A percentile compares a stretch with the other conserved stretches of the same genome.
These are phyloP conservation scores for Cepaea hortensis DNA, from an alignment of 2,888 invertebrate genomes.

Conservation along the genomic window DNA sequence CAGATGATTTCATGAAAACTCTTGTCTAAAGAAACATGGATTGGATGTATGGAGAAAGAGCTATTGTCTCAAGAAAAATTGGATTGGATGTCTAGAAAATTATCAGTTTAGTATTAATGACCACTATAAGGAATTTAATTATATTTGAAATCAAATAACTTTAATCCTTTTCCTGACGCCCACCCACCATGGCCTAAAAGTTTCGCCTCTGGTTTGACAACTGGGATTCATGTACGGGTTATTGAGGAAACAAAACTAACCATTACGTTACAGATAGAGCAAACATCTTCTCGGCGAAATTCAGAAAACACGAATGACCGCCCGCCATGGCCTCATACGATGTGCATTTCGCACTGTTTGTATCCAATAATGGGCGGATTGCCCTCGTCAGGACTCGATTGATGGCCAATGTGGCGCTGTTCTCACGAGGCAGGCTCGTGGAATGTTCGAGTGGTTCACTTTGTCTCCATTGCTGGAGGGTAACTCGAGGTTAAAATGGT, in stretches of 20 bases:
- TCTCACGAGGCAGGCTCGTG: constrained; percentile 13
- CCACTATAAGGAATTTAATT: too few species aligned
- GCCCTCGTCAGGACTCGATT: constrained; percentile 19
- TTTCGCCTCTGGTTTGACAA: too few species aligned
- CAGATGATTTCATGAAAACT: too few species aligned
- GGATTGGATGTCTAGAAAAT: too few species aligned
- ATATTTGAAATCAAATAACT: too few species aligned
- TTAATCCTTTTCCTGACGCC: too few species aligned
- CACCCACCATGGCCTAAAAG: too few species aligned
- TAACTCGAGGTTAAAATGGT: neutral
- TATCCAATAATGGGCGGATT: constrained; percentile 35
- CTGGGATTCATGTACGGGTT: neutral
- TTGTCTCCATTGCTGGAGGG: neutral
- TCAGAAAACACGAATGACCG: constrained; percentile 33
- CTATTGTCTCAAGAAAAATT: too few species aligned
- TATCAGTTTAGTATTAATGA: too few species aligned
- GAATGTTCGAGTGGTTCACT: neutral
- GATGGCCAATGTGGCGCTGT: constrained; percentile 6
- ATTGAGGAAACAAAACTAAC: constrained; percentile 2
- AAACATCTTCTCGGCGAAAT: constrained; percentile 30
- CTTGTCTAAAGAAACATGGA: too few species aligned
- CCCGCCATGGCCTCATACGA: constrained; percentile 21
- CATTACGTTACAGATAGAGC: constrained; percentile 24
- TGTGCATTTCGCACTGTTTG: constrained; percentile 43
- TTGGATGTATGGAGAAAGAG: too few species aligned